A percentile compares a stretch with the other conserved stretches of the same genome.
phyloP scores from a whole-genome alignment of 2,113 vertebrate species.

The Rhinopomastus cyanomelas region DNA sequence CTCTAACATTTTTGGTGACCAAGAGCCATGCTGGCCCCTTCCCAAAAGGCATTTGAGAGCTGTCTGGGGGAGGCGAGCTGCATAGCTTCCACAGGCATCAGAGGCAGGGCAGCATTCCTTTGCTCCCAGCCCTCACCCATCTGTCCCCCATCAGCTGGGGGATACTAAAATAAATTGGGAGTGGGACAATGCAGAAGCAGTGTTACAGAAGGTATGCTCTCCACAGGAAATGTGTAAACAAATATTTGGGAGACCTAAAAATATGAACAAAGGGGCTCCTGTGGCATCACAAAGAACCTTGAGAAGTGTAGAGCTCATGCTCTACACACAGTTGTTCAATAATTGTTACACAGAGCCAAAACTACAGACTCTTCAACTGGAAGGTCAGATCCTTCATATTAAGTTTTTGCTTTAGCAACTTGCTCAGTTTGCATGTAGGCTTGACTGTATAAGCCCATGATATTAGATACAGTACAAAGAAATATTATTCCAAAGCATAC shows the following conservation, averaged over 20 bases:
- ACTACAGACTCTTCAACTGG: background rate
- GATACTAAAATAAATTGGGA: constrained; percentile 51
- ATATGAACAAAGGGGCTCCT: background rate
- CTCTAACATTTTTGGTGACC: background rate
- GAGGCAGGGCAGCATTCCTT: constrained; percentile 64
- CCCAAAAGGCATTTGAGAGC: background rate
- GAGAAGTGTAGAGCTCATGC: background rate
- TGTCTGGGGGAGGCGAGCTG: background rate
- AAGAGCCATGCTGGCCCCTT: background rate
- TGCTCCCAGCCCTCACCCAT: constrained; percentile 42
- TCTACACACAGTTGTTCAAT: background rate
- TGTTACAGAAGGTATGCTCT: constrained; percentile 24
- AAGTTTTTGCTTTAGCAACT: background rate
- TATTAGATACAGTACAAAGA: background rate
- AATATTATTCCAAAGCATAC: background rate
- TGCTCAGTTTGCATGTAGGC: background rate
- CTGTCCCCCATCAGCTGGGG: constrained; percentile 58
- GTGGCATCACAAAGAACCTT: background rate
- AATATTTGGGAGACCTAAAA: constrained; percentile 53
- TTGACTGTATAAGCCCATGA: background rate
- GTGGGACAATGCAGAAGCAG: constrained; percentile 31
- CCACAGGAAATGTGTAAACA: constrained; percentile 53
- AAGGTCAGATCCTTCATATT: background rate
- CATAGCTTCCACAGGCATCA: constrained; percentile 7
- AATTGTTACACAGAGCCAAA: background rate